Conservation (phyloP, 2,113 vertebrate genomes). For the Urocitellus parryii region DNA sequence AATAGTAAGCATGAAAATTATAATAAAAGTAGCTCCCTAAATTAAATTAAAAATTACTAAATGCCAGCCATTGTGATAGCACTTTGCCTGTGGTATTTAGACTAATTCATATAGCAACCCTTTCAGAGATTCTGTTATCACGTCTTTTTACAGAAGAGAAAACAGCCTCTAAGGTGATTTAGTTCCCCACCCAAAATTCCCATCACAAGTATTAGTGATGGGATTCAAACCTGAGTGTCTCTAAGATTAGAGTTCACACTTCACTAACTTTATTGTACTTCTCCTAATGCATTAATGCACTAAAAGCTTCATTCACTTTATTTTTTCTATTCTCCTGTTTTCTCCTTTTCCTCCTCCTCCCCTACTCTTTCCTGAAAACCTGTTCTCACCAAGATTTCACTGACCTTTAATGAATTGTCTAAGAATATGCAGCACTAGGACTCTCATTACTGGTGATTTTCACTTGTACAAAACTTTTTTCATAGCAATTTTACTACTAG, state of each 20-base stretch:
- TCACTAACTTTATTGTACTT: not conserved
- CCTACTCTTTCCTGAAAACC: not conserved
- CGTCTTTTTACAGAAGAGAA: not conserved
- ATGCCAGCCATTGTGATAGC: not conserved
- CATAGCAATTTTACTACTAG: not conserved
- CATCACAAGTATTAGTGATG: not conserved
- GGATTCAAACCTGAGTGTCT: not conserved
- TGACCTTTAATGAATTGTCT: not conserved
- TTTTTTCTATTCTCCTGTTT: too few species aligned
- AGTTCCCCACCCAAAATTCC: not conserved
- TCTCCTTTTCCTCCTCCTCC: accelerated
- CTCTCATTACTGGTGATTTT: not conserved
- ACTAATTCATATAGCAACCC: not conserved
- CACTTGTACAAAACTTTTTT: not conserved
- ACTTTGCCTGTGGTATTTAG: not conserved
- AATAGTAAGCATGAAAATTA: not conserved
- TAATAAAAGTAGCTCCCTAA: not conserved
- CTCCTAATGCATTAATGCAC: not conserved
- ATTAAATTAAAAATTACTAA: not conserved
- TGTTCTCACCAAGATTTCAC: constrained; percentile 2
- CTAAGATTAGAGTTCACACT: not conserved
- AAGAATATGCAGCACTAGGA: not conserved
- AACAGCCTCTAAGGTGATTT: not conserved
- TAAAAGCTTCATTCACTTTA: not conserved
- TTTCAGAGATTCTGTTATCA: not conserved